Base-by-base conservation (phyloP, 2,797 vertebrate species). In the Scarus forsteni region DNA sequence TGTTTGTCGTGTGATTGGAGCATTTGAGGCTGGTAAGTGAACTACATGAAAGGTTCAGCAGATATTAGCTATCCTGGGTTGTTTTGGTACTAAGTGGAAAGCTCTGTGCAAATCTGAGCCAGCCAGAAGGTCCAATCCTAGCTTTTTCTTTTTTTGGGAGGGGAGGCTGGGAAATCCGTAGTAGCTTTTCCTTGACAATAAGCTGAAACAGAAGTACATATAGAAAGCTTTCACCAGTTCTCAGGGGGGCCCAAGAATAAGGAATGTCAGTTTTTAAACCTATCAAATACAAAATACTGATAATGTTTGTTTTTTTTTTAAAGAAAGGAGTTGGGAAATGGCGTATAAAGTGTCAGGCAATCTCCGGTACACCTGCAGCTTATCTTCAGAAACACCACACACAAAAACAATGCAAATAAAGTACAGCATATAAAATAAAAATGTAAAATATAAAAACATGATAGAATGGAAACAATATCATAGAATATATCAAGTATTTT, bases 401-500 rank as follows among this genome's bases (percentile, higher is more conserved):
- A 35, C 54, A 51, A 81, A 5, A 44, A 8, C 34, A 85, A 81
- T 35, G 58, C 75, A 72, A 79, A 83, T 68, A 68, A 49, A 82
- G 81, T 50, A 79, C 66, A 71, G 52, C 58, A 77, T 87, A 80
- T 76, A 83, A 86, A 89, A 89, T 40, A 75, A 58, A 82, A 85
- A 83, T 77, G 7, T 67, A 88, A 27, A 81, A 66, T 83, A 85
- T 85, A 87, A 89, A 92, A 91, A 85, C 81, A 84, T 71, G 76
- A 84, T 40, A 75, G 53, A 85, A 90, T 83, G 67, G 44, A 88
- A 85, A 79, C 46, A 73, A 86, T 89, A 77, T 84, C 48, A 27
- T 79, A 87, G 75, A 74, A 82, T 81, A 85, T 89, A 88, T 83
- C 83, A 91, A 90, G 85, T 91, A 86, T 87, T 27, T 83, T 64